phyloP scores from a whole-genome alignment of 2,113 vertebrate species.

The Oryzias celebensis region DNA sequence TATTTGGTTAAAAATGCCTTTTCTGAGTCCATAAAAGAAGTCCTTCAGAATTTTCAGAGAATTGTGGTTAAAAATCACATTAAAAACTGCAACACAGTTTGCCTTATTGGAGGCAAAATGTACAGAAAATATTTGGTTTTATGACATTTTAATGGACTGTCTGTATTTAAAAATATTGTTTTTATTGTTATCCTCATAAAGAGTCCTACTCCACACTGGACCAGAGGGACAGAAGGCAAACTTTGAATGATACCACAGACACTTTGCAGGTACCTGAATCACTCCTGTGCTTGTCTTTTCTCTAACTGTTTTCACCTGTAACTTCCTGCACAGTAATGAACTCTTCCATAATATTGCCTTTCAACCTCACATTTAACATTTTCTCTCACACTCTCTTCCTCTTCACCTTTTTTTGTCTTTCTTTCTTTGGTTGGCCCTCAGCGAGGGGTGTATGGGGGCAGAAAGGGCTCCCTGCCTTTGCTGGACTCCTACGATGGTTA shows the following conservation, averaged over 20 bases:
- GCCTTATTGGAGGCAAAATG: too few species aligned
- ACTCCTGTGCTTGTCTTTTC: not conserved
- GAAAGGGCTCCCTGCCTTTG: slow-evolving; percentile 80
- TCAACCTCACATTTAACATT: slow-evolving; percentile 31
- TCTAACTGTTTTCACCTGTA: slow-evolving; percentile 44
- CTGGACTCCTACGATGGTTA: slow-evolving; percentile 85
- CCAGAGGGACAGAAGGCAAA: slow-evolving; percentile 89
- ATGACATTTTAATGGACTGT: too few species aligned
- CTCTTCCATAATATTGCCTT: slow-evolving; percentile 36
- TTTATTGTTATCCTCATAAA: slow-evolving; percentile 31
- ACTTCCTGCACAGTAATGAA: slow-evolving; percentile 26
- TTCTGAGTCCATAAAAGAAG: too few species aligned
- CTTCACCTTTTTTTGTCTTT: slow-evolving; percentile 38
- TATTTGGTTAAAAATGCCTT: too few species aligned
- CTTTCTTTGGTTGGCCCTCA: slow-evolving; percentile 70
- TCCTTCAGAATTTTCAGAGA: too few species aligned
- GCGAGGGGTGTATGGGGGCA: slow-evolving; percentile 80
- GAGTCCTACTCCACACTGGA: slow-evolving; percentile 90
- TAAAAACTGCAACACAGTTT: too few species aligned
- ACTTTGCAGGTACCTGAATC: slow-evolving; percentile 80
- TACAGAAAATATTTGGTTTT: too few species aligned
- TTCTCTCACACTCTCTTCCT: slow-evolving; percentile 50
- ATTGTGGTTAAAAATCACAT: too few species aligned
- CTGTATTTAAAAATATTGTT: not conserved
- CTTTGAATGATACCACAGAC: slow-evolving; percentile 88